Percentiles rank a stretch among this genome's conserved stretches.
These are phyloP conservation scores for Cheirogaleus major DNA, from an alignment of 2,797 vertebrate genomes.

Conservation along the genomic window DNA sequence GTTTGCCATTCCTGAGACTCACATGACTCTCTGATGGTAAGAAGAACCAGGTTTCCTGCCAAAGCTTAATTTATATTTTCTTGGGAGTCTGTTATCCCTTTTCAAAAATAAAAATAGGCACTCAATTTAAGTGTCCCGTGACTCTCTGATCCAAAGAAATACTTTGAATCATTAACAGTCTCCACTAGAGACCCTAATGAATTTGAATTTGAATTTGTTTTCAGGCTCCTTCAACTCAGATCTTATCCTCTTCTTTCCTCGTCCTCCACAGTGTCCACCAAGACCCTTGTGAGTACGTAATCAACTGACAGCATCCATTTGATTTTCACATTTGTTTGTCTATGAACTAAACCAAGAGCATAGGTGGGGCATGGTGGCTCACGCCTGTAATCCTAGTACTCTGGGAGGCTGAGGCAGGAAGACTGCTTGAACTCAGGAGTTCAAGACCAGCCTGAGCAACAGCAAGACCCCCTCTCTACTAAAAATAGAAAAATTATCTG, in stretches of 20 bases:
- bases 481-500: too few relatives aligned
- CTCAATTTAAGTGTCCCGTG: slow-evolving; percentile 5
- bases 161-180: slow-evolving; percentile 24
- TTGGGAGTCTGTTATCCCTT: neutral
- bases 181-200: neutral
- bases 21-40: slow-evolving; percentile 55
- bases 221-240: neutral
- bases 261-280: neutral
- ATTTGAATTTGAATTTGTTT: slow-evolving; percentile 17
- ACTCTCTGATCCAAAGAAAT: slow-evolving; percentile 42
- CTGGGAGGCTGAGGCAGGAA: too few relatives aligned
- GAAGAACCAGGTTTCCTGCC: slow-evolving; percentile 58
- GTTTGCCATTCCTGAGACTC: slow-evolving; percentile 56
- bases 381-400: too few relatives aligned
- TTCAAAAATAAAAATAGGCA: neutral
- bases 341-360: neutral
- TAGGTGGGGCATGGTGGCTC: neutral
- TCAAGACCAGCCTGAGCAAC: too few relatives aligned
- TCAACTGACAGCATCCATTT: neutral
- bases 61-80: slow-evolving; percentile 63
- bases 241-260: neutral
- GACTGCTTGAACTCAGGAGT: too few relatives aligned
- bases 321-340: neutral
- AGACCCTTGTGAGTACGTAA: neutral
- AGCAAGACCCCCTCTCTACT: too few relatives aligned